Evolutionary conservation across 2,113 vertebrate genomes (phyloP).

Genomic region (Parus major): DNA sequence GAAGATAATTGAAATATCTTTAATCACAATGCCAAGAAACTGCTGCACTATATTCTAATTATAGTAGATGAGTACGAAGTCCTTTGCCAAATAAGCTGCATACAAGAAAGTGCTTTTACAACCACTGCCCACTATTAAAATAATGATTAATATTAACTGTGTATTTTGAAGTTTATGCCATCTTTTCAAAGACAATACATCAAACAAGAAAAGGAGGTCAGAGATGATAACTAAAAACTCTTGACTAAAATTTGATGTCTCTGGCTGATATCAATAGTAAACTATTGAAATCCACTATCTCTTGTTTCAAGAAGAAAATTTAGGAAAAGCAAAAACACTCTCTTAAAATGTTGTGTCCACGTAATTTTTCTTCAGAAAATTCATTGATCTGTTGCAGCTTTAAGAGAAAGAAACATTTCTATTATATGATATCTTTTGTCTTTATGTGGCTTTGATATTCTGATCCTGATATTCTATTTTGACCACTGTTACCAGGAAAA

Average conservation of each 20-base stretch:
- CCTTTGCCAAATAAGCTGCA: not conserved
- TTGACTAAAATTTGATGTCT: not conserved
- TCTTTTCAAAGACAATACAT: not conserved
- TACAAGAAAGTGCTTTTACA: not conserved
- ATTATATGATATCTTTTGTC: not conserved
- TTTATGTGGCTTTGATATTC: not conserved
- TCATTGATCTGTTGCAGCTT: accelerated
- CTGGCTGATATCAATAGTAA: not conserved
- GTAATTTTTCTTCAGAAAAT: not conserved
- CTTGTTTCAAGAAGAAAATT: not conserved
- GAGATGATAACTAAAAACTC: not conserved
- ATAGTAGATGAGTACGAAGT: accelerated
- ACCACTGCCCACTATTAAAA: not conserved
- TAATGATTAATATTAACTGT: not conserved
- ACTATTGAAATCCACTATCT: not conserved
- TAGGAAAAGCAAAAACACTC: not conserved
- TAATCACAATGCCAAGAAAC: not conserved
- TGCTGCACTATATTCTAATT: not conserved
- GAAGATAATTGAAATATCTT: not conserved
- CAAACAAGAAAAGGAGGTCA: not conserved
- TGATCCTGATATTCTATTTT: not conserved
- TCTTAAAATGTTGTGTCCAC: not conserved
- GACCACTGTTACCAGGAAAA: not conserved
- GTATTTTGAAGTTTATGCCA: not conserved
- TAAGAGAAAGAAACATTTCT: not conserved